Evolutionary conservation across 2,888 invertebrate species (phyloP), one percentile per base, ranked within the genome.

Genomic region (Pristionchus fissidentatus): DNA sequence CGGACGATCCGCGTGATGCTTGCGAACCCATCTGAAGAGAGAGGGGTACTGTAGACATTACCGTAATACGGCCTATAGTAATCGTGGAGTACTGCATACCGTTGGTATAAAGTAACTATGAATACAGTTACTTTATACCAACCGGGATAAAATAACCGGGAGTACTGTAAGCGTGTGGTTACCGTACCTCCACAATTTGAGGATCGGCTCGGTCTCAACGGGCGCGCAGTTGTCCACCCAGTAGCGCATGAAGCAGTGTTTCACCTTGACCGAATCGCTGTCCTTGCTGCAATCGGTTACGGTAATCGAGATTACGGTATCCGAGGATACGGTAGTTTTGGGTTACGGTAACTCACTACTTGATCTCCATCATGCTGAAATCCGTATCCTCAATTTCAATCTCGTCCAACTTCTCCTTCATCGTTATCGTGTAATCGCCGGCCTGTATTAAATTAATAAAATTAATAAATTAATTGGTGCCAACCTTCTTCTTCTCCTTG

Each of bases 161-260:
- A 49, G 19, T 15, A 15, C 49, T 15, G 19, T 49, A 49, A 49
- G 10, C 49, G 13, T 49, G n/a, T n/a, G n/a, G n/a, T n/a, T n/a
- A n/a, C n/a, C n/a, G 29, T 77, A 70, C 57, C 81, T 78, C 52
- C 85, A 66, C 1, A 86, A 78, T 13, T 75, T 84, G 26, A 84
- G 55, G 55, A 79, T 78, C 3, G 85, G 77, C 7, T 57, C 26
- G 8, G 85, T 43, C 22, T 84, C 83, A 22, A 70, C 4, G 7
- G 86, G 86, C 3, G 84, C 82, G 38, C 84, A 66, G 52, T 86
- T 85, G 62, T 86, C 86, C 19, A 85, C 85, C 86, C 86, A 86
- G 22, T 79, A 70, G 4, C 52, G 49, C 84, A 79, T 79, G 29
- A 41, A 55, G 79, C 70, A 79, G 73, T 84, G 84, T 70, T 62